These are phyloP conservation scores for Eurytoma adleriae DNA, from an alignment of 2,888 invertebrate species.

Conservation along the genomic window DNA sequence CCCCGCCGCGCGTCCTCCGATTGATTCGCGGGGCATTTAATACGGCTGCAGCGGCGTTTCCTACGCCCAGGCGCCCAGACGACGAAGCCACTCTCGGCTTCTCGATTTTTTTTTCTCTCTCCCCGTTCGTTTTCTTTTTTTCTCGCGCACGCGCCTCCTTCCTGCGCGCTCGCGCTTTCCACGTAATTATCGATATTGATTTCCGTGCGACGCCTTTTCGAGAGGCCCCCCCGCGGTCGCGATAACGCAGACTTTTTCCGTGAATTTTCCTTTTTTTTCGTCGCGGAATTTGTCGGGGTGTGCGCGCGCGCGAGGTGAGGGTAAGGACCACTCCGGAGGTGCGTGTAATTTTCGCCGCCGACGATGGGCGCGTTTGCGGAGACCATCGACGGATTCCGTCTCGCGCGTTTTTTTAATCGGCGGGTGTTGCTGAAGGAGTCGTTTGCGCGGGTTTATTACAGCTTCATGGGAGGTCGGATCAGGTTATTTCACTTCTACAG, in stretches of 20 bases:
- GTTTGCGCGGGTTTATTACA: no score
- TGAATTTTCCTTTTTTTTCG: not conserved
- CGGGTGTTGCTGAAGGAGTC: no score
- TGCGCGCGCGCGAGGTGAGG: not conserved
- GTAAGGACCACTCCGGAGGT: conserved; percentile 46
- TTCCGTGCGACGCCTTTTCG: conserved; percentile 56
- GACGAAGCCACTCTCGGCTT: not conserved
- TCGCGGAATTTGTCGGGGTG: conserved; percentile 44
- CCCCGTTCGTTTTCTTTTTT: not conserved
- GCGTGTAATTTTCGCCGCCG: conserved; percentile 39
- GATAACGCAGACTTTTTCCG: conserved; percentile 22
- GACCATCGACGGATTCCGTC: conserved; percentile 14
- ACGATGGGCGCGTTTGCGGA: conserved; percentile 28
- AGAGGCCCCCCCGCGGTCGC: conserved; percentile 11
- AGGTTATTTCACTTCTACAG: no score
- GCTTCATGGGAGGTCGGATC: no score
- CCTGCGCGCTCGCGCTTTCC: conserved; percentile 35
- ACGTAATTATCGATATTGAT: conserved; percentile 69
- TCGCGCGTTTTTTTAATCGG: no score
- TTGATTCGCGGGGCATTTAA: conserved; percentile 34
- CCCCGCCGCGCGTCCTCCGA: not conserved
- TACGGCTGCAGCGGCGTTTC: not conserved
- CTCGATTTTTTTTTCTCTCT: not conserved
- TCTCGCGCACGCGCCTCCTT: not conserved
- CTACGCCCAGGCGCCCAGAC: not conserved